Conservation (phyloP, 2,888 invertebrate genomes). For the Esperia sulphurella region DNA sequence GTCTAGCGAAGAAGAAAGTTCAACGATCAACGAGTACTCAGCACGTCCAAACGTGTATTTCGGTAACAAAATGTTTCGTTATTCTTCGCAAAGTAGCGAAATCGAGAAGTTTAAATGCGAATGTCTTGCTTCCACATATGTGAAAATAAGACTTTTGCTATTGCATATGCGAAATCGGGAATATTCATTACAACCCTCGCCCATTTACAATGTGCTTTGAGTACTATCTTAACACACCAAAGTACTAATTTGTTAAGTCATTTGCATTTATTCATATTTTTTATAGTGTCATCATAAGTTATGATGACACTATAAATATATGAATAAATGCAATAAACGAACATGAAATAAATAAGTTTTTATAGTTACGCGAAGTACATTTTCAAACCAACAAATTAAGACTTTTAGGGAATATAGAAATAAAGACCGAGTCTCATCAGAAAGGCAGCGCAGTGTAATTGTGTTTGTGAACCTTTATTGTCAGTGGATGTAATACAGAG, state of each 20-base stretch:
- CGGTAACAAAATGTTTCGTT: constrained; percentile 2
- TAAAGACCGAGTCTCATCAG: neutral
- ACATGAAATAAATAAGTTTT: neutral
- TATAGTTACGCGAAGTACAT: neutral
- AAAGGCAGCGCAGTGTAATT: constrained; percentile 25
- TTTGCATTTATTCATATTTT: neutral
- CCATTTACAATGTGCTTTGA: neutral
- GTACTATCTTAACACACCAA: neutral
- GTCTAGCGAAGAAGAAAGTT: neutral
- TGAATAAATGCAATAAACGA: neutral
- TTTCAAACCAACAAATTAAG: no score
- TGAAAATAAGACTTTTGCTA: neutral
- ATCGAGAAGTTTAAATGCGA: neutral
- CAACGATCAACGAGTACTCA: neutral
- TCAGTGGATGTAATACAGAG: constrained; percentile 27
- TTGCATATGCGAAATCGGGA: constrained; percentile 1
- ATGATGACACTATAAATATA: neutral
- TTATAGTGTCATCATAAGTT: neutral
- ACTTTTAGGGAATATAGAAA: neutral
- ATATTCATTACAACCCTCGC: constrained; percentile 11
- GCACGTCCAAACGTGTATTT: neutral
- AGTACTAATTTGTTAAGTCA: neutral
- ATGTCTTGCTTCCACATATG: constrained; percentile 4
- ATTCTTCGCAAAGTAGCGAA: neutral
- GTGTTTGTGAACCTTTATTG: constrained; percentile 35